Percentiles rank a stretch among this genome's conserved stretches.
Conservation (phyloP, 2,113 vertebrate species). For the Callopanchax toddi region DNA sequence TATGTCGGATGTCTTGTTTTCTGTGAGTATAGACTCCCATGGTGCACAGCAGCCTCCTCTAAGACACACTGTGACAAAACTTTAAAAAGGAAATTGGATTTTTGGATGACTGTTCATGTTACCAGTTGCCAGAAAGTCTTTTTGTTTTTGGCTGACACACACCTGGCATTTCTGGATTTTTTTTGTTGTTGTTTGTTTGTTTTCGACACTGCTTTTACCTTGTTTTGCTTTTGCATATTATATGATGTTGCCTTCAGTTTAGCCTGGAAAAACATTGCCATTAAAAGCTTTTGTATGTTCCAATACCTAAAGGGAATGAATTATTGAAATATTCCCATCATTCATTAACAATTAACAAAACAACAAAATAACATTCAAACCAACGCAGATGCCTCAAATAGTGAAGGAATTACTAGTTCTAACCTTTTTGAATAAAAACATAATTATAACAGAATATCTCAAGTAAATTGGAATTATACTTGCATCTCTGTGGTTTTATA, state of each 20-base stretch:
- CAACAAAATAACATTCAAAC: constrained; percentile 42
- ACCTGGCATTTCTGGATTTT: constrained; percentile 42
- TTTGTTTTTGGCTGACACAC: constrained; percentile 36
- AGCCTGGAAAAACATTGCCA: constrained; percentile 47
- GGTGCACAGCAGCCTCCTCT: constrained; percentile 48
- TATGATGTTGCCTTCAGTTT: constrained; percentile 62
- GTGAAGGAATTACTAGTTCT: constrained; percentile 25
- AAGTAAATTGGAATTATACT: background rate
- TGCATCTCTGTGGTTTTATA: background rate
- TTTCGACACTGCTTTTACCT: constrained; percentile 17
- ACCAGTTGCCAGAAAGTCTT: constrained; percentile 47
- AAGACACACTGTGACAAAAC: constrained; percentile 54
- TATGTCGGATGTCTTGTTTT: constrained; percentile 37
- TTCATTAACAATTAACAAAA: constrained; percentile 69
- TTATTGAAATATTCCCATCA: constrained; percentile 61
- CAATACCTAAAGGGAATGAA: constrained; percentile 64
- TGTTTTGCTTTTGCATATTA: constrained; percentile 63
- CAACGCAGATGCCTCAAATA: constrained; percentile 32
- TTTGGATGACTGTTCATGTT: constrained; percentile 39
- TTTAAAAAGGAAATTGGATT: constrained; percentile 55
- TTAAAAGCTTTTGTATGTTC: constrained; percentile 79
- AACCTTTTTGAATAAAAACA: constrained; percentile 6
- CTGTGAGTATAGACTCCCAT: constrained; percentile 40
- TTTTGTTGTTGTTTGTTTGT: constrained; percentile 34
- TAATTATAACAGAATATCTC: background rate